These are phyloP conservation scores for Clinocottus analis DNA, from an alignment of 2,113 vertebrate species.

Conservation along the genomic window DNA sequence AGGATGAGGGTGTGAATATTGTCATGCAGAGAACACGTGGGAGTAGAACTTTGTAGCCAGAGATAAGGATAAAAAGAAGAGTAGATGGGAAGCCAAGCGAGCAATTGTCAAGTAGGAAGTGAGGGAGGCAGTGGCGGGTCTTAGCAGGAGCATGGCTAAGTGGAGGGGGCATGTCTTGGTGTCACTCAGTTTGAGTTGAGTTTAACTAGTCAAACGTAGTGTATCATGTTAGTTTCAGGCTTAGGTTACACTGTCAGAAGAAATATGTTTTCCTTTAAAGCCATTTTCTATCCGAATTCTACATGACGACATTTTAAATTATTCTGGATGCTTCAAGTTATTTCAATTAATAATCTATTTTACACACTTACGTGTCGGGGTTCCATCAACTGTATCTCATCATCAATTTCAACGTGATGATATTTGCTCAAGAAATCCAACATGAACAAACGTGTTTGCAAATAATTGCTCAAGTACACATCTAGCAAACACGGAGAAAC, in stretches of 20 bases:
- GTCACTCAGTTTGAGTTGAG: slow-evolving; percentile 62
- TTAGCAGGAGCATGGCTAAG: slow-evolving; percentile 67
- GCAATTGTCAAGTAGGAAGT: slow-evolving; percentile 51
- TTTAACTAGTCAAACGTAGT: slow-evolving; percentile 58
- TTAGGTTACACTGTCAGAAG: slow-evolving; percentile 14
- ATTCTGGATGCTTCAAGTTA: neutral
- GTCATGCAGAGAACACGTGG: slow-evolving; percentile 57
- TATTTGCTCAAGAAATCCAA: neutral
- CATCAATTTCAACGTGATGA: neutral
- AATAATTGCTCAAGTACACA: neutral
- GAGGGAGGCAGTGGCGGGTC: slow-evolving; percentile 60
- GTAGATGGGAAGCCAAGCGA: slow-evolving; percentile 49
- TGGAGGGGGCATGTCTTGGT: slow-evolving; percentile 57
- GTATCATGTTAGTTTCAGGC: slow-evolving; percentile 29
- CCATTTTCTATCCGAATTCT: neutral
- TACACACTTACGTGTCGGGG: neutral
- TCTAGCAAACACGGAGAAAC: neutral
- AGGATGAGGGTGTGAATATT: slow-evolving; percentile 67
- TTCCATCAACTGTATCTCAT: neutral
- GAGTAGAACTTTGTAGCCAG: slow-evolving; percentile 51
- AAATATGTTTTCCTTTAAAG: neutral
- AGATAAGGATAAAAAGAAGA: slow-evolving; percentile 50
- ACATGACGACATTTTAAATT: neutral
- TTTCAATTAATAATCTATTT: neutral
- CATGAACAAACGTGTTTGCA: neutral